Evolutionary conservation across 2,113 vertebrate species (phyloP).

Genomic region (Hyla sarda): DNA sequence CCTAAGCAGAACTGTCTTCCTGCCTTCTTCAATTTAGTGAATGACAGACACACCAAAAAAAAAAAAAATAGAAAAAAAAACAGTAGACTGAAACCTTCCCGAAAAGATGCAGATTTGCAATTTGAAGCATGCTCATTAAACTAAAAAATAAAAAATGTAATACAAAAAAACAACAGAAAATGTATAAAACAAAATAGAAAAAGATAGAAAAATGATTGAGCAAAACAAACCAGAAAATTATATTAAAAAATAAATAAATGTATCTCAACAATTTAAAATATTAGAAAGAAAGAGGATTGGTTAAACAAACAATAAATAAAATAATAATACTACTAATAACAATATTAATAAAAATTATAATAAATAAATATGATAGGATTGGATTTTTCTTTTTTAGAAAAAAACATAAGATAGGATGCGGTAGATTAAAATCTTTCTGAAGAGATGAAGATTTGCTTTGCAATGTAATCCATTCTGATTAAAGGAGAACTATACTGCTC

Average conservation of each 20-base stretch:
- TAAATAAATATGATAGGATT: background rate
- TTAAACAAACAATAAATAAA: no score
- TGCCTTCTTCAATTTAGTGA: background rate
- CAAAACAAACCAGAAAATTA: background rate
- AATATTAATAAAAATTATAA: no score
- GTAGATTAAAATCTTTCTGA: no score
- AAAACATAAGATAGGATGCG: no score
- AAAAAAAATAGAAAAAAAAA: background rate
- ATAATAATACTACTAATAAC: no score
- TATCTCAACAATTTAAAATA: background rate
- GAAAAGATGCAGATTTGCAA: background rate
- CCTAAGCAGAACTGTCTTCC: background rate
- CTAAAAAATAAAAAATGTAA: background rate
- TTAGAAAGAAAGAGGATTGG: background rate
- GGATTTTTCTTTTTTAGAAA: no score
- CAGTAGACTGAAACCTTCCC: background rate
- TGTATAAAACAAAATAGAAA: background rate
- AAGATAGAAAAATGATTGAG: background rate
- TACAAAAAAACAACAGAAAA: background rate
- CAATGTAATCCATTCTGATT: no score
- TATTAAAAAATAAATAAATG: no score
- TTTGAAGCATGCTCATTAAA: background rate
- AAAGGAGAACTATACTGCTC: no score
- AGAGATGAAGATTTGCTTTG: no score
- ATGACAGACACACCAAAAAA: background rate